A percentile compares a stretch with the other conserved stretches of the same genome.
Evolutionary conservation across 2,113 vertebrate genomes (phyloP).

Genomic region (Phocoena sinus): DNA sequence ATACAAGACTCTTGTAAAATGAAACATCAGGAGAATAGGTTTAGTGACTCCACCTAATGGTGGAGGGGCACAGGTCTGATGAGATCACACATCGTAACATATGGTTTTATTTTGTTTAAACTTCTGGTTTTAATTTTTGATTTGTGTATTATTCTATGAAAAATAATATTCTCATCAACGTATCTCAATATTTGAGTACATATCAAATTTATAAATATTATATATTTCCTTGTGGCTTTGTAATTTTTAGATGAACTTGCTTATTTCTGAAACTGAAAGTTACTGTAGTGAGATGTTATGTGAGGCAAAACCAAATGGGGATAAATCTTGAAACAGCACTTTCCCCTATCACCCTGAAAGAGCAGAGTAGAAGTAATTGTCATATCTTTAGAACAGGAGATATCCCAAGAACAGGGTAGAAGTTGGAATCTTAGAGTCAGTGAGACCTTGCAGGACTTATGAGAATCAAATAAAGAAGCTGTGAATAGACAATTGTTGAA

Average conservation of each 20-base stretch:
- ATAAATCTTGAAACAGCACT: background rate
- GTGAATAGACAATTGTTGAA: background rate
- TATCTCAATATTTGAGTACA: background rate
- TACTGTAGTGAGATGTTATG: background rate
- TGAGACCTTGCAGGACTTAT: background rate
- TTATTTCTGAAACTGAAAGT: background rate
- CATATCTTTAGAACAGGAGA: background rate
- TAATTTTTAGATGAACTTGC: conserved; percentile 5
- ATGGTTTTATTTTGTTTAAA: background rate
- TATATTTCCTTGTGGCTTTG: background rate
- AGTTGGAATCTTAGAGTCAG: background rate
- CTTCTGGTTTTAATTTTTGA: background rate
- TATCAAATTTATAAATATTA: background rate
- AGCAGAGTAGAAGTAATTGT: background rate
- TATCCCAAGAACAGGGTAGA: background rate
- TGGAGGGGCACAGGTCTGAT: background rate
- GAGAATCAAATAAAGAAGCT: background rate
- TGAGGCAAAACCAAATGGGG: background rate
- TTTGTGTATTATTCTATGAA: background rate
- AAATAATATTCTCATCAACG: background rate
- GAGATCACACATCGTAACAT: background rate
- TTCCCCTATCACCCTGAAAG: background rate
- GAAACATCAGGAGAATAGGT: background rate
- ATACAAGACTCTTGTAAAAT: background rate
- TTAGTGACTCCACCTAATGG: background rate